Evolutionary conservation across 2,113 vertebrate species (phyloP).

Genomic region (Colius striatus): DNA sequence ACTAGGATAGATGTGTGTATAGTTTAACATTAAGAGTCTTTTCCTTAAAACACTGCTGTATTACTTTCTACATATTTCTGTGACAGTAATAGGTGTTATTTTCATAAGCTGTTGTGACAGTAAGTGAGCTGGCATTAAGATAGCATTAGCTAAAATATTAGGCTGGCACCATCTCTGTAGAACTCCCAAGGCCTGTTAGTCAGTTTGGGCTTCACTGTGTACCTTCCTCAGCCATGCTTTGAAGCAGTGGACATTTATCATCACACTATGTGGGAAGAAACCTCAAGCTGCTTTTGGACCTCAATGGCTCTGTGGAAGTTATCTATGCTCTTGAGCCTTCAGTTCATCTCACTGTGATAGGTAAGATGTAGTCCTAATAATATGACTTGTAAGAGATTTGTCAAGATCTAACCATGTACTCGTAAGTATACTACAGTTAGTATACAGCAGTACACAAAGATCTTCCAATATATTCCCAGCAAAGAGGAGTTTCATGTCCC

Average conservation of each 20-base stretch:
- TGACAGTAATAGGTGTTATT: not conserved
- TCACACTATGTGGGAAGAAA: fast-evolving
- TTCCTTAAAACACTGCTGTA: not conserved
- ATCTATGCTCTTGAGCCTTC: not conserved
- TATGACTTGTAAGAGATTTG: not conserved
- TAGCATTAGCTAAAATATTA: not conserved
- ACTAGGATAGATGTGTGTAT: fast-evolving
- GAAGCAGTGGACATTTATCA: not conserved
- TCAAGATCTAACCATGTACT: not conserved
- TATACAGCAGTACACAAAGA: not conserved
- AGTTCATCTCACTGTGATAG: not conserved
- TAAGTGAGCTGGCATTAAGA: not conserved
- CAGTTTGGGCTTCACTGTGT: not conserved
- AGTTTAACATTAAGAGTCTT: not conserved
- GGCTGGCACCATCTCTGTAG: not conserved
- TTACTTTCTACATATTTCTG: not conserved
- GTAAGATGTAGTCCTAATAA: not conserved
- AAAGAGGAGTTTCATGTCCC: not conserved
- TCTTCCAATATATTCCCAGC: not conserved
- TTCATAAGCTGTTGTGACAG: not conserved
- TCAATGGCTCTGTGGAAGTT: not conserved
- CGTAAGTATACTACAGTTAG: not conserved
- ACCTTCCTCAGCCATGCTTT: not conserved
- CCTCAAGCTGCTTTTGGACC: not conserved
- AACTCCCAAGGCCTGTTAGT: not conserved